A percentile compares a stretch with the other conserved stretches of the same genome.
phyloP scores from a whole-genome alignment of 2,113 vertebrate genomes.

The Balaeniceps rex region DNA sequence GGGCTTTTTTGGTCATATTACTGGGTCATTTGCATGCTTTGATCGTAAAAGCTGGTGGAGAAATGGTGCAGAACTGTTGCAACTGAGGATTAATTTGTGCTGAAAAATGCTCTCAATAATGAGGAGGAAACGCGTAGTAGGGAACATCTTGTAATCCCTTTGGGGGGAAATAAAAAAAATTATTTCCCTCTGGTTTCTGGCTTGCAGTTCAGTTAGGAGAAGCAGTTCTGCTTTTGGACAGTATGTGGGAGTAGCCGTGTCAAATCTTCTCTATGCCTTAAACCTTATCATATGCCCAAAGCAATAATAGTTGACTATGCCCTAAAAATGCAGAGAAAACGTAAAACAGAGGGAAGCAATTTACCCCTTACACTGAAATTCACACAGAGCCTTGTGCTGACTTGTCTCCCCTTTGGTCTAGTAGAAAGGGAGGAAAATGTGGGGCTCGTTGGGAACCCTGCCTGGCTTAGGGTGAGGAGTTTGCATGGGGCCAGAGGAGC shows the following conservation, averaged over 20 bases:
- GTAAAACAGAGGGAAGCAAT: neutral
- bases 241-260: neutral
- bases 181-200: neutral
- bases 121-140: neutral
- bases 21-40: slow-evolving; percentile 11
- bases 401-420: neutral
- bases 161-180: neutral
- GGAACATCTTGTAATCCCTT: neutral
- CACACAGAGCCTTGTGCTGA: neutral
- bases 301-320: neutral
- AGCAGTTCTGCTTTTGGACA: neutral
- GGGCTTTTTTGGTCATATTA: neutral
- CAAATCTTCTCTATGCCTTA: neutral
- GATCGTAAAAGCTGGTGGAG: neutral
- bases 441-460: neutral
- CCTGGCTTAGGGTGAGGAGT: neutral
- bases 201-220: neutral
- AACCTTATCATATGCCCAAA: neutral
- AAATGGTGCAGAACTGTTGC: slow-evolving; percentile 18
- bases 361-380: neutral
- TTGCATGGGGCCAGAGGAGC: neutral
- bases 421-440: neutral
- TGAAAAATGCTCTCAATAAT: neutral
- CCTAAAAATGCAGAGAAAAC: neutral
- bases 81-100: neutral